Conservation (phyloP, 2,888 invertebrate genomes). For the Cremastobaeus sp. region DNA sequence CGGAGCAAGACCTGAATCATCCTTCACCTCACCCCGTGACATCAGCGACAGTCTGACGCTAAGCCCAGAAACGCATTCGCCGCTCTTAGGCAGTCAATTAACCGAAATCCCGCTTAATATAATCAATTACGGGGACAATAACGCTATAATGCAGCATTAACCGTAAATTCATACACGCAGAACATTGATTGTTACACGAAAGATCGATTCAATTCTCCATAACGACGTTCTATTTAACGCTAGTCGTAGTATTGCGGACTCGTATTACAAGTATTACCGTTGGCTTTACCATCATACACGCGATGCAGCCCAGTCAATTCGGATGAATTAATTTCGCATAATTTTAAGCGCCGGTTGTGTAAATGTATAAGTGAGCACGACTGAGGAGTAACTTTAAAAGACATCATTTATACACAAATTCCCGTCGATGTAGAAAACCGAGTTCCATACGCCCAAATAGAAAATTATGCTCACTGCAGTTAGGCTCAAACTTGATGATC, state of each 20-base stretch:
- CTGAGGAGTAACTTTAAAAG: slow-evolving; percentile 25
- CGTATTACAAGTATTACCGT: slow-evolving; percentile 49
- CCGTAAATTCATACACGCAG: slow-evolving; percentile 24
- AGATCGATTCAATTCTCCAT: slow-evolving; percentile 59
- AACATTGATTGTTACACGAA: slow-evolving; percentile 53
- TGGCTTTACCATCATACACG: slow-evolving; percentile 52
- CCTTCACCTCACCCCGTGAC: neutral
- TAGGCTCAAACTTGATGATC: no score
- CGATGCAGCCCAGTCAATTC: slow-evolving; percentile 50
- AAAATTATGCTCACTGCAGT: no score
- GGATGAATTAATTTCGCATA: slow-evolving; percentile 57
- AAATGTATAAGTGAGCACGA: neutral
- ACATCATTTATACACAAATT: slow-evolving; percentile 21
- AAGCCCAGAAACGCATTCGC: neutral
- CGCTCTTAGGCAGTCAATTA: neutral
- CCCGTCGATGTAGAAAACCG: slow-evolving; percentile 16
- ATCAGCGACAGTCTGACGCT: neutral
- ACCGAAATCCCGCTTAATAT: slow-evolving; percentile 1
- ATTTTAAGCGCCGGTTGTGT: slow-evolving; percentile 24
- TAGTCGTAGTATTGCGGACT: slow-evolving; percentile 34
- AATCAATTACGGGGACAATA: slow-evolving; percentile 32
- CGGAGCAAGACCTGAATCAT: slow-evolving; percentile 10
- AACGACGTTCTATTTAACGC: slow-evolving; percentile 59
- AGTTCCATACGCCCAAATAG: no score
- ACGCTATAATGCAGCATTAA: slow-evolving; percentile 16